phyloP scores from a whole-genome alignment of 1,140 invertebrate species.

The Thaumatotibia leucotreta region DNA sequence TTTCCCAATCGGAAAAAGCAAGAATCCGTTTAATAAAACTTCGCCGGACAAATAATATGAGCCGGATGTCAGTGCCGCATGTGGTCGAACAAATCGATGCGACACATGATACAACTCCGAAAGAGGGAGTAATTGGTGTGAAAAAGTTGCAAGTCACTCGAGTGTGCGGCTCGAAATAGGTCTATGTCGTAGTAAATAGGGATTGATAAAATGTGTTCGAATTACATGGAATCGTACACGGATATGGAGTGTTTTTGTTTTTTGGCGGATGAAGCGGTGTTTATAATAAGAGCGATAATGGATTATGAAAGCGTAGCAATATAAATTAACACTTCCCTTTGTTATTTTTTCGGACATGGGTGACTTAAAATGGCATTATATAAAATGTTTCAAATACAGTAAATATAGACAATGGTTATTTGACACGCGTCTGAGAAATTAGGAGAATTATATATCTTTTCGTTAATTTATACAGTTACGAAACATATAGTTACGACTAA shows the following conservation, averaged over 20 bases:
- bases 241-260: neutral
- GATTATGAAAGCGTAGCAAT: neutral
- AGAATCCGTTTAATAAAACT: constrained; percentile 46
- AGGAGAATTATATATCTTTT: no score
- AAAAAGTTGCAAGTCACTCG: constrained; percentile 1
- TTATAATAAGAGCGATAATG: neutral
- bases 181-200: neutral
- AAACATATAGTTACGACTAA: no score
- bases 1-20: constrained; percentile 45
- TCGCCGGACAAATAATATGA: constrained; percentile 10
- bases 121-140: constrained; percentile 3
- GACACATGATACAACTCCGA: neutral
- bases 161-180: neutral
- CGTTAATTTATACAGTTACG: no score
- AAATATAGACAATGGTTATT: no score
- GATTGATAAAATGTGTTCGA: neutral
- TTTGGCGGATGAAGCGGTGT: neutral
- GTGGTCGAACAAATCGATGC: constrained; percentile 13
- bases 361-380: no score
- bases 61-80: constrained; percentile 14
- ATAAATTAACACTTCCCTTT: constrained; percentile 4
- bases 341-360: constrained; percentile 5
- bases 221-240: neutral
- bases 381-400: no score
- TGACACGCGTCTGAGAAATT: no score